These are phyloP conservation scores for Epinephelus cyanopodus DNA, from an alignment of 2,113 vertebrate genomes.

Conservation along the genomic window DNA sequence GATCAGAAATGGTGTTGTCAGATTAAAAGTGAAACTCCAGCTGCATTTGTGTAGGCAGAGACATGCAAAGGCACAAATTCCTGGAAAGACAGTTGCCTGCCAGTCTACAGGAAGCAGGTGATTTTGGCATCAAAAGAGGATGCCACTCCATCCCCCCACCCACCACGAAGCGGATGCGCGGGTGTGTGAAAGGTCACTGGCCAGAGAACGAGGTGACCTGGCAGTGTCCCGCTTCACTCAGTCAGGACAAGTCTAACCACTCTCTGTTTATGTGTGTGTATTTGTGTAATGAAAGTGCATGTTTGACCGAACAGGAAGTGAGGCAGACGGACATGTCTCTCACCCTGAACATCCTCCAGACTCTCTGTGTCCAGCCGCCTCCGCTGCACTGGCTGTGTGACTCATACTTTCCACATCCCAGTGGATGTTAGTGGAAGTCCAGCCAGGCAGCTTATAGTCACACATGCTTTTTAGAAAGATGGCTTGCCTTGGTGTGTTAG, in stretches of 20 bases:
- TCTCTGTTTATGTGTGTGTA: conserved; percentile 44
- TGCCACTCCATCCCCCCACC: neutral
- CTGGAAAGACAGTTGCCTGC: conserved; percentile 59
- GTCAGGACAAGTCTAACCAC: neutral
- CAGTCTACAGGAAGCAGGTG: conserved; percentile 68
- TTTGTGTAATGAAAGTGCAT: conserved; percentile 53
- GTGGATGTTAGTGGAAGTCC: conserved; percentile 71
- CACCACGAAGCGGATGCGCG: conserved; percentile 40
- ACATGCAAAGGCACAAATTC: conserved; percentile 57
- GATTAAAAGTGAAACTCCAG: neutral
- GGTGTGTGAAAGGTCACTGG: conserved; percentile 61
- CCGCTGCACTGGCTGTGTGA: conserved; percentile 69
- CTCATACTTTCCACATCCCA: conserved; percentile 81
- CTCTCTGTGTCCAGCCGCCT: conserved; percentile 63
- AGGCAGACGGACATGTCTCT: conserved; percentile 77
- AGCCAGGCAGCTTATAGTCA: conserved; percentile 56
- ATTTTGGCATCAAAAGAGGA: conserved; percentile 47
- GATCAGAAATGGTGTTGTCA: neutral
- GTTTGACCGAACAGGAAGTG: conserved; percentile 72
- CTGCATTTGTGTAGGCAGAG: conserved; percentile 2
- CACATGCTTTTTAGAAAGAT: conserved; percentile 62
- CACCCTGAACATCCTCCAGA: conserved; percentile 82
- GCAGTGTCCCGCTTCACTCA: conserved; percentile 30
- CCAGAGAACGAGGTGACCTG: conserved; percentile 49
- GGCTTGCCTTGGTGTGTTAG: conserved; percentile 43